Base-by-base conservation (phyloP, 2,888 invertebrate genomes). In the Maniola hyperantus region DNA sequence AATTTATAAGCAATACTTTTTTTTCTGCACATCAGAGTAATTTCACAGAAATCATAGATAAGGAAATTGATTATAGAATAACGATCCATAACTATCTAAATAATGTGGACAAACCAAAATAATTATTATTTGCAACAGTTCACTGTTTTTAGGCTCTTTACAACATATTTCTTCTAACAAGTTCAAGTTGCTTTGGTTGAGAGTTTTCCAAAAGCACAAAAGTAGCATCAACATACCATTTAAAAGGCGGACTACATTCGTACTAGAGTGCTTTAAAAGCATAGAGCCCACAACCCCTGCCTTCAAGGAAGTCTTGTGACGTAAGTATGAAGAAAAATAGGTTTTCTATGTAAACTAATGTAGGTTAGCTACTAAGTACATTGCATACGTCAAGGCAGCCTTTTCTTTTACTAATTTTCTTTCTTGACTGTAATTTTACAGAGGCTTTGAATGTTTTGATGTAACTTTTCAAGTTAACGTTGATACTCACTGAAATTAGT, bases 291-390 rank as follows among this genome's bases (percentile, higher is more conserved):
- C 36, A 1, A 39, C 10, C 8, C 39, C 11, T 20, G 57, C 39
- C 18, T 58, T 58, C 20, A 58, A 58, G 44, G 42, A 18, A 18
- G 18, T 13, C 6, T 50, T 33, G 13, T 42, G 20, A 58, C 11
- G 57, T 39, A 39, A 39, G 39, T 58, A 58, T 42, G 57, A 6
- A 58, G 44, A 13, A 58, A 44, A 58, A 58, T 55, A 55, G 34
- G 15, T 18, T 55, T 36, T 39, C 13, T 36, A 55, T 55, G 39
- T 36, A 55, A 50, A 50, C 50, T 10, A 6, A 50, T 20, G 50
- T 20, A 20, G 8, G 50, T 50, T 8, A 36, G 36, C 6, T 6
- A 6, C 36, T 36, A n/a, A n/a, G 36, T 36, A 39, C 5, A 11
- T 10, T 36, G 2, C 39, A 11, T 39, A 39, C 11, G 39, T 11